Conservation (phyloP, 2,113 vertebrate genomes). For the human region GRCh38 chr3:175024501-175025000, state of each 20-base stretch:
- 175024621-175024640: background rate
- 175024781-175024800: background rate
- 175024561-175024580: background rate
- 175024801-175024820: background rate
- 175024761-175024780: background rate
- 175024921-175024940: constrained; percentile 59
- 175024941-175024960: constrained; percentile 64
- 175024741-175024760: background rate
- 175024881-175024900: constrained; percentile 18
- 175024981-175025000: constrained; percentile 41
- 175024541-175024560: background rate
- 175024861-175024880: constrained; percentile 39
- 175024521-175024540: background rate
- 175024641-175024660: background rate
- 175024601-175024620: background rate
- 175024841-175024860: background rate
- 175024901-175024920: constrained; percentile 9
- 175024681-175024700: background rate
- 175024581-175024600: background rate
- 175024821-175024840: background rate
- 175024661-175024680: background rate
- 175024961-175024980: constrained; percentile 49
- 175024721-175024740: background rate
- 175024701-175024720: background rate
- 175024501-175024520: background rate